Base-by-base conservation (phyloP, 2,113 vertebrate genomes). In the Calyptommatus sinebrachiatus region DNA sequence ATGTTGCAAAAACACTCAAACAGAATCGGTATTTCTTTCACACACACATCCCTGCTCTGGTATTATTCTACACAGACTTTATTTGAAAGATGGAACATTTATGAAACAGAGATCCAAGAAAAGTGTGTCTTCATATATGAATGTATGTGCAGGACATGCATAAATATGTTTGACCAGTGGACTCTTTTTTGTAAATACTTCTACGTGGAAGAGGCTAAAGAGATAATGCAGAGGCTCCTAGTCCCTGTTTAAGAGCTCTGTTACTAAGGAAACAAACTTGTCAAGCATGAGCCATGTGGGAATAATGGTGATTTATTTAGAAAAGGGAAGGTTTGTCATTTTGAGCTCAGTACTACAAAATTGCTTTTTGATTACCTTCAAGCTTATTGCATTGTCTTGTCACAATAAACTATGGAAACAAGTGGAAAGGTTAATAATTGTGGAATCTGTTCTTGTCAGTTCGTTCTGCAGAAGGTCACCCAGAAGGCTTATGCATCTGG, bases 231-330 rank as follows among this genome's bases (percentile, higher is more conserved):
- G 24, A 79, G 86, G 50, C 50, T 81, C 89, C 87, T 86, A 90
- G 84, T 2, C 91, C 84, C 88, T 91, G 81, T 89, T 92, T 93
- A 94, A 95, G 90, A 87, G 86, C 89, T 91, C 79, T 62, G 94
- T 95, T 96, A 93, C 94, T 95, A 95, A 92, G 95, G 95, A 94
- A 95, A 96, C 95, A 89, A 91, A 91, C 91, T 92, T 95, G 94
- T 93, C 94, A 94, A 91, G 92, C 85, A 67, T 57, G 88, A 94
- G 91, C 93, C 92, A 69, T 92, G 87, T 90, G 92, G 92, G 92
- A 94, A 94, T 94, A 93, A 94, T 93, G 89, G 93, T 95, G 94
- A 95, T 95, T 95, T 96, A 94, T 95, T 95, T 95, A 94, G 92
- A 92, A 94, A 94, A 94, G 91, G 90, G 89, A 91, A 93, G 94